Evolutionary conservation across 2,113 vertebrate species (phyloP).

Genomic region (Chionis minor): DNA sequence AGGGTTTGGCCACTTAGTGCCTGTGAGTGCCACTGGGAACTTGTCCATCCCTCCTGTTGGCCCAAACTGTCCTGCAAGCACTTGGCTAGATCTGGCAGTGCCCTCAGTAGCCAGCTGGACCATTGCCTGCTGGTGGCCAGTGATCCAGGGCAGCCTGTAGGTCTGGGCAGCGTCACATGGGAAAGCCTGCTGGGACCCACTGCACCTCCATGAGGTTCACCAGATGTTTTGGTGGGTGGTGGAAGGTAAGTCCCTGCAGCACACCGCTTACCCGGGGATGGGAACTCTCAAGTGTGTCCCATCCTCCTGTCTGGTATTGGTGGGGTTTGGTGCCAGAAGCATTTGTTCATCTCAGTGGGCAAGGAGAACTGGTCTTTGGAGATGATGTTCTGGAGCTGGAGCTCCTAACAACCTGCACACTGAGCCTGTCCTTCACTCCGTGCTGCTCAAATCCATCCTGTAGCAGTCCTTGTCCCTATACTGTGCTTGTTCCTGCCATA

Average conservation of each 20-base stretch:
- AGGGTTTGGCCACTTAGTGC: background rate
- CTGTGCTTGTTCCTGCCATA: background rate
- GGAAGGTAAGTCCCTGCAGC: background rate
- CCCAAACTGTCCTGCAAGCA: rapidly evolving
- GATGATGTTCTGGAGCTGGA: background rate
- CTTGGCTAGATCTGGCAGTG: background rate
- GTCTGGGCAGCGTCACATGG: background rate
- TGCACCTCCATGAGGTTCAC: background rate
- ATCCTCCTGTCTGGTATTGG: background rate
- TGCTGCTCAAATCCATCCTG: background rate
- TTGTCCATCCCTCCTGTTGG: background rate
- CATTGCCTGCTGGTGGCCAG: background rate
- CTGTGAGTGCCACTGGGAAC: background rate
- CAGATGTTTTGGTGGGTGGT: rapidly evolving
- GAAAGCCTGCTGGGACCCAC: background rate
- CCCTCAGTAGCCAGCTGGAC: background rate
- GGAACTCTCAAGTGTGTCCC: background rate
- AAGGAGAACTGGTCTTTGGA: background rate
- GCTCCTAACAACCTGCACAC: background rate
- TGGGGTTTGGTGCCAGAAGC: background rate
- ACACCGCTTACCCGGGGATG: background rate
- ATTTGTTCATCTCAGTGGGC: background rate
- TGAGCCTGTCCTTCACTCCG: background rate
- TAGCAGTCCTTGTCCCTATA: rapidly evolving
- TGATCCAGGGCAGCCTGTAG: background rate